Conservation (phyloP, 2,113 vertebrate species). For the Carettochelys insculpta region DNA sequence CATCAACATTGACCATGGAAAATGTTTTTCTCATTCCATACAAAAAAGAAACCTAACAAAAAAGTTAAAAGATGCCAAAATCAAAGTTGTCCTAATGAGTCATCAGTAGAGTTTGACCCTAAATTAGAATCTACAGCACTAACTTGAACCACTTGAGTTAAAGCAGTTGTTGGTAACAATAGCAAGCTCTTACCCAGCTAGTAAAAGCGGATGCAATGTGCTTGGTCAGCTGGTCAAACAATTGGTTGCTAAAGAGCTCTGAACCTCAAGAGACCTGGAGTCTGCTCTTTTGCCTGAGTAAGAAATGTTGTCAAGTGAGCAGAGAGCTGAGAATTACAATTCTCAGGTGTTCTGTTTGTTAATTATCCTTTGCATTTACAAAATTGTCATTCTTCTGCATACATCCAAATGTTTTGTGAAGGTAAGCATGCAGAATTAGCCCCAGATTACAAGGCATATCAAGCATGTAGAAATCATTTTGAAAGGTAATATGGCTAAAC, state of each 20-base stretch:
- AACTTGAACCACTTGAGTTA: background rate
- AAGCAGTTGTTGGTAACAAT: slow-evolving; percentile 8
- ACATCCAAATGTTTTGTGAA: background rate
- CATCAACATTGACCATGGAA: background rate
- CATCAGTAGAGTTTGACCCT: background rate
- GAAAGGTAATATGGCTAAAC: background rate
- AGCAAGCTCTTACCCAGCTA: background rate
- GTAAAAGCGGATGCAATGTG: background rate
- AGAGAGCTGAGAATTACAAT: background rate
- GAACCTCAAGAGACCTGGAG: background rate
- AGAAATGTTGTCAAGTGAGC: background rate
- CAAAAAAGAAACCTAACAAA: background rate
- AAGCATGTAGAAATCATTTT: background rate
- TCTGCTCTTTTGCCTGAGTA: background rate
- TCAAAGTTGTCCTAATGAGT: background rate
- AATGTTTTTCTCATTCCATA: background rate
- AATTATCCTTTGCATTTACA: background rate
- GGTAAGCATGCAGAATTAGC: background rate
- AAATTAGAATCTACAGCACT: background rate
- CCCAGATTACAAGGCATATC: background rate
- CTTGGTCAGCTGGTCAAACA: background rate
- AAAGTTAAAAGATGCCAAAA: background rate
- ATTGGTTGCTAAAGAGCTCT: background rate
- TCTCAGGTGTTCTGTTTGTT: background rate
- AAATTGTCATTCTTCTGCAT: background rate